Base-by-base conservation (phyloP, 2,888 invertebrate species). In the Tetheella fluctuosa region DNA sequence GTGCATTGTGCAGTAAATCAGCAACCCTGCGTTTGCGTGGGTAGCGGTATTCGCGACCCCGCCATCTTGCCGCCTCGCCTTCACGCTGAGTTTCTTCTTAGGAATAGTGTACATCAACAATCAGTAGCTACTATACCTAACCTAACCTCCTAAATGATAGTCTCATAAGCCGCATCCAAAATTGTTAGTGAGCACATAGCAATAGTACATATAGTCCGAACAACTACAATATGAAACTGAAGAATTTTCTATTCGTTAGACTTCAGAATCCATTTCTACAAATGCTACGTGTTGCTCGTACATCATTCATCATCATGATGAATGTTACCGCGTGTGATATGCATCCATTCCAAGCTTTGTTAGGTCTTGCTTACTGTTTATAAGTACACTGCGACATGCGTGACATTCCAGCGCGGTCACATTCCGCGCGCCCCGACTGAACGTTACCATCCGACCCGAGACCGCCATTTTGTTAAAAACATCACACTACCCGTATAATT, bases 341-440 rank as follows among this genome's bases (percentile, higher is more conserved):
- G 20, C 48, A 48, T 20, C 48, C 2, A 48, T 10, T 48, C 48
- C 48, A 20, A 10, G 48, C 48, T 48, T 48, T 48, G 48, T 17
- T 48, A 48, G 1, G 20, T 20, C 10, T 55, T 55, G 55, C 34
- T 23, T 37, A 55, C 55, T 55, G 55, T 34, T 20, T 37, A 28
- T 60, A 54, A 59, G 62, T 61, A 42, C 54, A 56, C 57, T 52
- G 60, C 62, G 58, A 53, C 61, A 62, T 60, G 59, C 66, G 68
- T 68, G 70, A 67, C 81, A 82, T 83, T 79, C 79, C 79, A 68
- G 61, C 60, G 82, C 81, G 83, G 85, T 80, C 80, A 74, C 85
- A 88, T 88, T 84, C 87, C 85, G 60, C 67, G 73, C 75, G 71
- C 69, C 70, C 17, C 48, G 48, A 56, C 64, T 64, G 42, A 58